Conservation (phyloP, 1,140 invertebrate species). For the Lamellibrachia luymesi region DNA sequence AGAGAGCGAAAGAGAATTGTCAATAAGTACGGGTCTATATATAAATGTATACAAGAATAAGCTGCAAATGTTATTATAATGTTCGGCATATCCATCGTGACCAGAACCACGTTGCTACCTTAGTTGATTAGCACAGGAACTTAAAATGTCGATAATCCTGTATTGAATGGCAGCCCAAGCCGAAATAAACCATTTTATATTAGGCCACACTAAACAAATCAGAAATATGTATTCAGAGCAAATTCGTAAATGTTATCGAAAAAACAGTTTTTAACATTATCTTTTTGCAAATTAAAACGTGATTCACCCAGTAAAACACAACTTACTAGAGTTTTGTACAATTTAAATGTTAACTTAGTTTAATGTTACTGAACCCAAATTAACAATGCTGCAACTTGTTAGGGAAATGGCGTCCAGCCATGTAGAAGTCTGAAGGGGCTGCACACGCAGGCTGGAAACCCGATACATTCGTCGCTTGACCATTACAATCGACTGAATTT, state of each 20-base stretch:
- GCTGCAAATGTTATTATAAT: not conserved
- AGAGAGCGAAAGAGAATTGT: not conserved
- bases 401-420: not conserved
- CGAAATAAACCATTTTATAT: not conserved
- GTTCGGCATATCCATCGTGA: not conserved
- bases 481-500: not conserved
- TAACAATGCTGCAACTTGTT: not conserved
- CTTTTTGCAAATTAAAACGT: not conserved
- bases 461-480: not conserved
- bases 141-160: not conserved
- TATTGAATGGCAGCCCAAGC: not conserved
- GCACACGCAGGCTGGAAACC: not conserved
- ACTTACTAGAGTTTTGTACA: not conserved
- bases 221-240: not conserved
- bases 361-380: not conserved
- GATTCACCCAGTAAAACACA: not conserved
- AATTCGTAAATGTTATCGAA: not conserved
- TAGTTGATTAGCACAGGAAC: not conserved
- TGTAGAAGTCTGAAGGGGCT: not conserved
- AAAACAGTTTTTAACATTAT: not conserved
- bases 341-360: too few relatives aligned
- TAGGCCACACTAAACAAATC: not conserved
- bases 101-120: not conserved
- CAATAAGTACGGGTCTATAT: not conserved
- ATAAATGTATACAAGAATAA: not conserved